These are phyloP conservation scores for Tyto alba DNA, from an alignment of 2,113 vertebrate genomes.

Conservation along the genomic window DNA sequence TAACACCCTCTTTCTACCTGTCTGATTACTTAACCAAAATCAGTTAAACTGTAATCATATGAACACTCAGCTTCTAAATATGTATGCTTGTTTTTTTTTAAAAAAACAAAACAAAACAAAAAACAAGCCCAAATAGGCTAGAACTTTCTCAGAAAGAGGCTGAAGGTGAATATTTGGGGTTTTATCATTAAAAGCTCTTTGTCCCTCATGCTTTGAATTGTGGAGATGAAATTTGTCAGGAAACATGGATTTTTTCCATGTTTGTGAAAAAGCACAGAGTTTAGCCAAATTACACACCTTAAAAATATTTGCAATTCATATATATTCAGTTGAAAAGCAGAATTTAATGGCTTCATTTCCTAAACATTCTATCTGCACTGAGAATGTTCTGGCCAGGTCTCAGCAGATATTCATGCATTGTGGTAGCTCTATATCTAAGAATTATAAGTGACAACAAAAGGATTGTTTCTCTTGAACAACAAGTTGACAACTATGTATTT, in stretches of 20 bases:
- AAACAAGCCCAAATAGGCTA: background rate
- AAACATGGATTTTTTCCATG: background rate
- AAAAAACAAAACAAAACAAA: background rate
- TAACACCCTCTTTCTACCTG: background rate
- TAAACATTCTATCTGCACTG: background rate
- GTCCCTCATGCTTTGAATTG: background rate
- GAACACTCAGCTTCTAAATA: background rate
- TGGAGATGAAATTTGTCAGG: background rate
- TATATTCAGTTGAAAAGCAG: background rate
- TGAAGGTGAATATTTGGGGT: background rate
- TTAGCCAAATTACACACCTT: background rate
- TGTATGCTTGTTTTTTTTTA: background rate
- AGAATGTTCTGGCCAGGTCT: background rate
- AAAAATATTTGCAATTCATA: background rate
- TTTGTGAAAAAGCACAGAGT: background rate
- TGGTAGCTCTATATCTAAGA: background rate
- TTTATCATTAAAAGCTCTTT: background rate
- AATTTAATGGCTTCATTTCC: background rate
- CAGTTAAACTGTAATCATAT: background rate
- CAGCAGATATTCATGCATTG: background rate
- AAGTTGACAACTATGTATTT: accelerated
- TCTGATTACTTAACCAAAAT: background rate
- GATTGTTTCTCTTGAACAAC: background rate
- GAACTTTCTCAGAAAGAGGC: background rate
- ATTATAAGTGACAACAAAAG: background rate